Base-by-base conservation (phyloP, 2,113 vertebrate genomes). In the Scytalopus superciliaris region DNA sequence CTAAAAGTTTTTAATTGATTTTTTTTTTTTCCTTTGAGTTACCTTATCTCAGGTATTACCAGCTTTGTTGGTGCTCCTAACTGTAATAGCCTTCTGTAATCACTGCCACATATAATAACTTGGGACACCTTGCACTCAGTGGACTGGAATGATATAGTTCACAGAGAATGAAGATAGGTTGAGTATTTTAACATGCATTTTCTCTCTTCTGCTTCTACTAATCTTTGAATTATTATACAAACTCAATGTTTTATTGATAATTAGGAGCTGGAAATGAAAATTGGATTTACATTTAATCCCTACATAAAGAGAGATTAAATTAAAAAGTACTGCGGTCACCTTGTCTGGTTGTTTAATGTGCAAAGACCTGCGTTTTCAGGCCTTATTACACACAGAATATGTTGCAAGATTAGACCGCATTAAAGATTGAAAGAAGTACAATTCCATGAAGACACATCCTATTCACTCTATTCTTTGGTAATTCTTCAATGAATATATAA, bases 191-290 rank as follows among this genome's bases (percentile, higher is more conserved):
- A 52, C 50, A 84, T 0, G 1, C 55, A 33, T 81, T 87, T 89
- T 49, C 47, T 73, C 19, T 86, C 55, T 70, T 86, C 76, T 83
- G 9, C 19, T 80, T 76, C 72, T 63, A 81, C 55, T 91, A 81
- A 84, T 81, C 87, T 95, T 91, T 92, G 42, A 87, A 79, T 87
- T 95, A 70, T 81, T 75, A 79, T 50, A 28, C 63, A 80, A 83
- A 90, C 12, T 49, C 42, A 63, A 81, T 60, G 83, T 93, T 90
- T 83, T 90, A 92, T 85, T 94, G 78, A 90, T 83, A 87, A 95
- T 88, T 91, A 88, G 31, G 39, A 74, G 19, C 7, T 73, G 45
- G 37, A 86, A 87, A 69, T 86, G 35, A 93, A 92, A 83, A 94
- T 47, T 90, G n/a, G 59, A 92, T 90, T 92, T 95, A 63, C 33